These are phyloP conservation scores for Hephaestus fuliginosus DNA, from an alignment of 2,797 vertebrate genomes.

Conservation along the genomic window DNA sequence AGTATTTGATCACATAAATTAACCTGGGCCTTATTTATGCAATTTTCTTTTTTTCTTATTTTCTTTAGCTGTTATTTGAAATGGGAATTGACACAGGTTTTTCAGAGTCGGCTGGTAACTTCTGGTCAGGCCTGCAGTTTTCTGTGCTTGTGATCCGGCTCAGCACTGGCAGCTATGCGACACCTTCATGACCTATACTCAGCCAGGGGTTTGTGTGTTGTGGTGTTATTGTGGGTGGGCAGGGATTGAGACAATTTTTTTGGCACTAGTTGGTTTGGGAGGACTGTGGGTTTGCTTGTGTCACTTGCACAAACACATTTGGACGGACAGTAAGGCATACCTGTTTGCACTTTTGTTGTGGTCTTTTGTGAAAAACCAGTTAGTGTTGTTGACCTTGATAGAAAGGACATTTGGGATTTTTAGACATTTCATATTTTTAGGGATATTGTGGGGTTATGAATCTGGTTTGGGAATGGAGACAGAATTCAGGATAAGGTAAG, in stretches of 20 bases:
- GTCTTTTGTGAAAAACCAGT: background rate
- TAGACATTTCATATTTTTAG: background rate
- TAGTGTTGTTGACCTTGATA: slow-evolving; percentile 3
- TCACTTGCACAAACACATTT: slow-evolving; percentile 16
- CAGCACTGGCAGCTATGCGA: slow-evolving; percentile 23
- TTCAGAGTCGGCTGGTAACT: background rate
- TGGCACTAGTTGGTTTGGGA: slow-evolving; percentile 13
- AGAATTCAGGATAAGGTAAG: background rate
- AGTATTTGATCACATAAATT: slow-evolving; percentile 2
- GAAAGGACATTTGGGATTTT: background rate
- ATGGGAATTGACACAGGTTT: slow-evolving; percentile 3
- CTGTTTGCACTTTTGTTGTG: slow-evolving; percentile 6
- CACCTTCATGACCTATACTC: slow-evolving; percentile 30
- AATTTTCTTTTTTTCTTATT: background rate
- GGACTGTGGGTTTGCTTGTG: background rate
- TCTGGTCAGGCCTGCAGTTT: slow-evolving; percentile 2
- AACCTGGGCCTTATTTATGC: background rate
- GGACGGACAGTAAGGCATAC: background rate
- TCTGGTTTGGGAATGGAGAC: background rate
- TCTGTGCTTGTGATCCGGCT: slow-evolving; percentile 25
- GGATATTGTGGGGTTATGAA: background rate
- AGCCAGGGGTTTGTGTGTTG: slow-evolving; percentile 26
- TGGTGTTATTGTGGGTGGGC: slow-evolving; percentile 16
- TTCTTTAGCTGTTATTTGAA: slow-evolving; percentile 8
- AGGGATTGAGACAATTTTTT: slow-evolving; percentile 2